Percentiles rank a stretch among this genome's conserved stretches.
phyloP scores from a whole-genome alignment of 2,113 vertebrate species.

The Microcebus murinus region DNA sequence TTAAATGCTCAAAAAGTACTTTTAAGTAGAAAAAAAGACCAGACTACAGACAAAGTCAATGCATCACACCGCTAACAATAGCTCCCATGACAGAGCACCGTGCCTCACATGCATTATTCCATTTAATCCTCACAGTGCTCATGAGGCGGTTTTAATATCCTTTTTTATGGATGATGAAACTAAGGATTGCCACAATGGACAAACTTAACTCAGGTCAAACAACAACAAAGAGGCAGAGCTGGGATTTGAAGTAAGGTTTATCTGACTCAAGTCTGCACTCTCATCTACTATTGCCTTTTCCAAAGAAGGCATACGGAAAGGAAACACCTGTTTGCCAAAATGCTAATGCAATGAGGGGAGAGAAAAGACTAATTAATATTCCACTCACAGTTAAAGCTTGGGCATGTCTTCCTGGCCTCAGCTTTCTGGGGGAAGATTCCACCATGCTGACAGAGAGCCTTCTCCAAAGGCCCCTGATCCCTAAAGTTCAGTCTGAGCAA shows the following conservation, averaged over 20 bases:
- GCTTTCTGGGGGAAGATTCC: background rate
- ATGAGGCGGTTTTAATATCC: background rate
- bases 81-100: background rate
- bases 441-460: background rate
- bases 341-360: background rate
- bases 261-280: background rate
- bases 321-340: background rate
- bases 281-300: background rate
- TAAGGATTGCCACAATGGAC: background rate
- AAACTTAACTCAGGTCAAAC: background rate
- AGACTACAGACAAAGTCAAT: background rate
- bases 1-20: background rate
- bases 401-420: background rate
- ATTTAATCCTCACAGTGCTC: background rate
- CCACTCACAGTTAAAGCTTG: background rate
- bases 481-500: background rate
- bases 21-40: background rate
- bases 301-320: background rate
- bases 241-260: background rate
- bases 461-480: background rate
- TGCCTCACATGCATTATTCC: background rate
- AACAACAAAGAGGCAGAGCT: background rate
- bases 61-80: background rate
- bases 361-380: background rate
- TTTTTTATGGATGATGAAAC: constrained; percentile 6